Evolutionary conservation across 2,797 vertebrate genomes (phyloP).

Genomic region (Botia kubotai): DNA sequence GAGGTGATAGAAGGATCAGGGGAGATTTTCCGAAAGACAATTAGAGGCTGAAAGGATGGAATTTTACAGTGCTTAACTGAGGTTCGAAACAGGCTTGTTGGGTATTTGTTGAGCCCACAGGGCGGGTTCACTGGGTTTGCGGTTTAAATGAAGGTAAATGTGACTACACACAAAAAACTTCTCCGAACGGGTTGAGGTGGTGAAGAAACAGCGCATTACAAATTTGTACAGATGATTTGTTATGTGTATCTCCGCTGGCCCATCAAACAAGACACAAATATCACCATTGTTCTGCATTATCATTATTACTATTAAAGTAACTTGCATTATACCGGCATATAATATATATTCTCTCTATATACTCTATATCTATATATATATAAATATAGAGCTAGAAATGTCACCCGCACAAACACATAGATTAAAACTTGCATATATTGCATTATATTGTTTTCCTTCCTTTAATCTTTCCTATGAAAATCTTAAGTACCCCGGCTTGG

Average conservation of each 20-base stretch:
- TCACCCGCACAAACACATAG: not conserved
- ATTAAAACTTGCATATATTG: not conserved
- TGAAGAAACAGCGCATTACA: not conserved
- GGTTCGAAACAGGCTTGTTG: constrained; percentile 68
- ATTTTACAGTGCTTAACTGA: constrained; percentile 60
- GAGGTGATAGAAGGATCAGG: constrained; percentile 58
- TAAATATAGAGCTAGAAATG: not conserved
- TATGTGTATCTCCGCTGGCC: not conserved
- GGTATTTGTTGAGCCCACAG: constrained; percentile 56
- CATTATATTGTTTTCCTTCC: not conserved
- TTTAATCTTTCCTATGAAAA: constrained; percentile 22
- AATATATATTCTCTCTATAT: no score
- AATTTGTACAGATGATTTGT: not conserved
- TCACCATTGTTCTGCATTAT: no score
- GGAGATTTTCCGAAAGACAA: constrained; percentile 64
- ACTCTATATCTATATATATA: no score
- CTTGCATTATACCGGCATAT: no score
- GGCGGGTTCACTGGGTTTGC: constrained; percentile 65
- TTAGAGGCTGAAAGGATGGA: constrained; percentile 63
- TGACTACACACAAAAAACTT: constrained; percentile 44
- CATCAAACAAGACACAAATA: not conserved
- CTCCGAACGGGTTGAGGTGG: not conserved
- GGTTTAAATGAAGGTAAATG: constrained; percentile 40
- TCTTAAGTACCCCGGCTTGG: constrained; percentile 13
- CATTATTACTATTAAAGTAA: no score